These are phyloP conservation scores for Engystomops pustulosus DNA, from an alignment of 2,113 vertebrate species.

Conservation along the genomic window DNA sequence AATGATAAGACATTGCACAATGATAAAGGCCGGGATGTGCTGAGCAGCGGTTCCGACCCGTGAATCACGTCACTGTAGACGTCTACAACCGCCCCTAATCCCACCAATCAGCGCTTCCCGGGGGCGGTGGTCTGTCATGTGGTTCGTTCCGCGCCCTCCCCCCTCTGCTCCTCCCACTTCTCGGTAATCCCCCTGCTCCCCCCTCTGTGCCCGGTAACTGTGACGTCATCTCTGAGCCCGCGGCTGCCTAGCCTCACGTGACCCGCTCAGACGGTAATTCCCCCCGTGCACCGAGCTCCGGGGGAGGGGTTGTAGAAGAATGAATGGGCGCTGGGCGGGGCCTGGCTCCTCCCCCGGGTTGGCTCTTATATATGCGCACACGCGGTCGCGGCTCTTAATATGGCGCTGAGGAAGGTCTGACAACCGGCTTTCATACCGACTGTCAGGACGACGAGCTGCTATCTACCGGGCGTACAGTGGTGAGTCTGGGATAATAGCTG, in stretches of 20 bases:
- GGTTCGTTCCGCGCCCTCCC: background rate
- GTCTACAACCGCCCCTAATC: background rate
- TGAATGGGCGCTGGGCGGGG: conserved; percentile 22
- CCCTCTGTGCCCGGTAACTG: background rate
- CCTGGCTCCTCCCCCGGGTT: background rate
- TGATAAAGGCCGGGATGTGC: too few species aligned
- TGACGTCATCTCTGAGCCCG: background rate
- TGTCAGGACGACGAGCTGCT: background rate
- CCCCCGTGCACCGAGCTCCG: too few species aligned
- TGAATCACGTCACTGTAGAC: background rate
- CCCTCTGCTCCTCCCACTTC: background rate
- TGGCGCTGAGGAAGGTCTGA: conserved; percentile 25
- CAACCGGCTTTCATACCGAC: background rate
- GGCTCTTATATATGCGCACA: conserved; percentile 2
- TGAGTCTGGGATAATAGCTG: background rate
- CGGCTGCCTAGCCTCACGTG: background rate
- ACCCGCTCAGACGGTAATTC: background rate
- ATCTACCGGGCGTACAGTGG: background rate
- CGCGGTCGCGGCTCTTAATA: background rate
- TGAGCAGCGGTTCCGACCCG: too few species aligned
- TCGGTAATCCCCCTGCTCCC: background rate
- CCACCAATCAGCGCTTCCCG: background rate
- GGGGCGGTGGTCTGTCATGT: conserved; percentile 4
- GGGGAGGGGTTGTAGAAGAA: background rate
- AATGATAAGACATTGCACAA: too few species aligned